Base-by-base conservation (phyloP, 2,888 invertebrate genomes). In the Dryadula phaetusa region DNA sequence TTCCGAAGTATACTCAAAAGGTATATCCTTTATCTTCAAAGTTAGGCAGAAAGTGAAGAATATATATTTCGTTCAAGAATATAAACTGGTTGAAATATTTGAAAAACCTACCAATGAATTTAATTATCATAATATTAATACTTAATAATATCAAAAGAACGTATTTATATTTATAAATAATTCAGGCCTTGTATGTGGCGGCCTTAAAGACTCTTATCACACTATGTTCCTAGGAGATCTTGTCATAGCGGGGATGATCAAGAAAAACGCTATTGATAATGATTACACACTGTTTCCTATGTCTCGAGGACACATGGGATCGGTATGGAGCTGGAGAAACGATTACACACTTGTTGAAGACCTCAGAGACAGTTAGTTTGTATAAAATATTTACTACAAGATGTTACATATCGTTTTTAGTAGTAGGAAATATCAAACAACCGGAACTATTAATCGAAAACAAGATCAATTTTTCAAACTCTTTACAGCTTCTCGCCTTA, bases 181-280 rank as follows among this genome's bases (percentile, higher is more conserved):
- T n/a, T n/a, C n/a, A 1, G 92, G 91, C 0, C 6, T 86, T 0
- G 83, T 88, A 0, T 89, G 90, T 62, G 88, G 89, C 92, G 0
- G 81, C 90, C 3, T 52, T 82, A 0, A 87, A 83, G 0, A 87
- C 1, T 82, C 82, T 2, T 77, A 77, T 44, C 89, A 90, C 72
- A 88, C 81, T 0, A 7, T 89, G 0, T 56, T 90, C 0, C 65
- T 82, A 0, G 90, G 90, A 0, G 88, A 86, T 0, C 75, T 92
- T 0, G 91, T 90, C 0, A 40, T 79, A 0, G 49, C 72, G 0
- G 92, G 76, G 0, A 66, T 77, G 28, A 46, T 88, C 18, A 90
- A 91, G 81, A 92, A 92, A 73, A 77, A 81, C 1, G 74, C 81
- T 0, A 62, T 91, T 0, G 79, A 84, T 1, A 61, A 62, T 0